phyloP scores from a whole-genome alignment of 2,888 invertebrate species.

The Mesoligia furuncula region DNA sequence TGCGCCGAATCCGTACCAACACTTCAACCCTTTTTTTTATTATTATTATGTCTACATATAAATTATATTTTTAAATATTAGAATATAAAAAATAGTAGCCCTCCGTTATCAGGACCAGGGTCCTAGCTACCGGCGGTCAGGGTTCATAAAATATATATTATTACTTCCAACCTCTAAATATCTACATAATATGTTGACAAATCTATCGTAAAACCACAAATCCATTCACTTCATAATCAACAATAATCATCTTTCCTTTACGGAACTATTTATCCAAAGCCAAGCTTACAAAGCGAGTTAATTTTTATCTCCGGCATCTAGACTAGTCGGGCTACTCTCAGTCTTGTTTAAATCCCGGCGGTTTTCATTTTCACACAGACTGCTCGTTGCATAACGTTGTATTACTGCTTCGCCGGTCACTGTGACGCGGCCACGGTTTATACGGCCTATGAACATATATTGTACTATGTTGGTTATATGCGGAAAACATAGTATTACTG shows the following conservation, averaged over 20 bases:
- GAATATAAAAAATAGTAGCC: too few species aligned
- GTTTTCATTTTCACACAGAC: constrained; percentile 68
- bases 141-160: too few species aligned
- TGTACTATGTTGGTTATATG: constrained; percentile 24
- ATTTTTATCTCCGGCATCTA: constrained; percentile 60
- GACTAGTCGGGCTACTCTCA: constrained; percentile 51
- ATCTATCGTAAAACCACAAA: not conserved
- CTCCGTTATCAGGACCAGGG: too few species aligned
- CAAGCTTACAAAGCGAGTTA: constrained; percentile 32
- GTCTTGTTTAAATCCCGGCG: constrained; percentile 55
- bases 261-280: constrained; percentile 39
- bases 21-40: too few species aligned
- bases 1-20: too few species aligned
- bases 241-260: constrained; percentile 24
- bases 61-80: too few species aligned
- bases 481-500: constrained; percentile 28
- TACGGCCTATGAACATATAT: constrained; percentile 56
- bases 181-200: not conserved
- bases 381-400: constrained; percentile 56
- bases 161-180: too few species aligned
- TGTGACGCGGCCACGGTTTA: constrained; percentile 46
- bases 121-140: too few species aligned
- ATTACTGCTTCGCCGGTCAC: constrained; percentile 35
- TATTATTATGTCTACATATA: too few species aligned
- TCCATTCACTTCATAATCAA: constrained; percentile 8